Evolutionary conservation across 1,140 invertebrate genomes (phyloP).

Genomic region (Gerris buenoi): DNA sequence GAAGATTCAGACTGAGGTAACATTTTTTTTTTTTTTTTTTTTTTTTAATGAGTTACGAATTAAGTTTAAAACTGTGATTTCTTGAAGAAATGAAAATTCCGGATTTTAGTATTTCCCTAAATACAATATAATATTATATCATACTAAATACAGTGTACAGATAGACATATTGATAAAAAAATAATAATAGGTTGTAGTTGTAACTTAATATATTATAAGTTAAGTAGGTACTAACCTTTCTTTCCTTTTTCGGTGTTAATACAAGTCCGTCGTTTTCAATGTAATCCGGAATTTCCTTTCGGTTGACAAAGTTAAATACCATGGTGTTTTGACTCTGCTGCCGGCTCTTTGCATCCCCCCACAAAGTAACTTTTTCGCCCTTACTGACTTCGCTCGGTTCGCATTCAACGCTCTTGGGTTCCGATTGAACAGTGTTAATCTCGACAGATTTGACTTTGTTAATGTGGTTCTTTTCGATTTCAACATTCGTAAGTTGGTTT

Average conservation of each 20-base stretch:
- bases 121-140: too few species aligned
- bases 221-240: slow-evolving; percentile 12
- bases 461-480: slow-evolving; percentile 54
- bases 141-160: too few species aligned
- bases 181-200: too few species aligned
- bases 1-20: too few species aligned
- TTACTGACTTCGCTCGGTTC: slow-evolving; percentile 8
- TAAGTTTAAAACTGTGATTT: too few species aligned
- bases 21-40: too few species aligned
- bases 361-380: slow-evolving; percentile 25
- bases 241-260: not conserved
- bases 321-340: slow-evolving; percentile 47
- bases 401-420: slow-evolving; percentile 30
- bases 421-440: slow-evolving; percentile 13
- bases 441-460: slow-evolving; percentile 47
- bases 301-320: slow-evolving; percentile 72
- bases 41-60: too few species aligned
- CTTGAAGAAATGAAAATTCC: too few species aligned
- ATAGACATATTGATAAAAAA: too few species aligned
- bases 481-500: slow-evolving; percentile 37
- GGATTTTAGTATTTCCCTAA: too few species aligned
- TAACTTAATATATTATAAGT: too few species aligned
- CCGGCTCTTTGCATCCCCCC: slow-evolving; percentile 39
- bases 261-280: slow-evolving; percentile 71
- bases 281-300: slow-evolving; percentile 73